Base-by-base conservation (phyloP, 2,888 invertebrate genomes). In the Dryocosmus kuriphilus region DNA sequence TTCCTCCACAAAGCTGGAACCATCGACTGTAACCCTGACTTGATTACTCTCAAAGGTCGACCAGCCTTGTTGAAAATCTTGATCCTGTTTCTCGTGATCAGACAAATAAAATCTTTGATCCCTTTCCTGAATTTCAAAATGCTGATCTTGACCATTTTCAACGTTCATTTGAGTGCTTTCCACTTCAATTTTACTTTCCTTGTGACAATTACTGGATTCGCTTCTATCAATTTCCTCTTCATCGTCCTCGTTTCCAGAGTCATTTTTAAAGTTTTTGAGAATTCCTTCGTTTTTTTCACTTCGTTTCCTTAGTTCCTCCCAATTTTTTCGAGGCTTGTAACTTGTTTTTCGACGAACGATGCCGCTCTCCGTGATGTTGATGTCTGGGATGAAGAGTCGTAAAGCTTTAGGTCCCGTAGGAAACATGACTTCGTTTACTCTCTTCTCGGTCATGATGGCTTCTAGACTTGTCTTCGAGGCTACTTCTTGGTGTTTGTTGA, bases 391-490 rank as follows among this genome's bases (percentile, higher is more conserved):
- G 78, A 92, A 92, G 3, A 92, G 88, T 32, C 92, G 84, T 41
- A 92, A 82, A 0, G 92, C 92, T 80, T 92, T 92, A 0, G 92
- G 92, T 0, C 92, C 92, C 0, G 92, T 92, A 0, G 92, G 92
- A 55, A 92, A 92, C 2, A 85, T 90, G 5, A 88, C 86, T 65
- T 91, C 90, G 82, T 88, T 89, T 19, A 90, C 85, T 41, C 88
- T 82, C 62, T 88, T 89, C 78, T 91, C 90, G 35, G 85, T 90
- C 92, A 92, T 92, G n/a, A 92, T 92, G 24, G 92, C 90, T 77
- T 92, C 92, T 30, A 92, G 85, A 27, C 92, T 92, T 14, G 91
- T 89, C 79, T 90, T 91, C 46, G 92, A 91, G 2, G 92, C 92
- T 0, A 92, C 90, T 81, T 92, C 92, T 81, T 93, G 92, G 78